Percentiles rank a stretch among this genome's conserved stretches.
phyloP scores from a whole-genome alignment of 2,888 invertebrate species.

The Alloscopus bannaensis region DNA sequence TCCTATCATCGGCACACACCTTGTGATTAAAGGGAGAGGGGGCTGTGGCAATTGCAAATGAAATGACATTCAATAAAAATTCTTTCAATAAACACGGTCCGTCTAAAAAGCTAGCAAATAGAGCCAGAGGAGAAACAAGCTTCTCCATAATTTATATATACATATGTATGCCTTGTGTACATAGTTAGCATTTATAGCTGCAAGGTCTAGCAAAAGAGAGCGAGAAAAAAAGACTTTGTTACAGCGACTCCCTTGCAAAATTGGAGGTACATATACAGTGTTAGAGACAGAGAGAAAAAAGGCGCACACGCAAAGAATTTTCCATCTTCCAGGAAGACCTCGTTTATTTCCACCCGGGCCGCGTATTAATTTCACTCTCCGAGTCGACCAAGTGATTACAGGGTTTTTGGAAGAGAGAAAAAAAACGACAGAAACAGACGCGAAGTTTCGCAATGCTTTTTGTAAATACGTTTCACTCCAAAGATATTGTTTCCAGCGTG shows the following conservation, averaged over 20 bases:
- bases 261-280: neutral
- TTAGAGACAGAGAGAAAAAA: neutral
- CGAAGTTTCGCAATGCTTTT: neutral
- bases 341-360: slow-evolving; percentile 31
- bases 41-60: neutral
- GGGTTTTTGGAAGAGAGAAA: neutral
- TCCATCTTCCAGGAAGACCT: slow-evolving; percentile 53
- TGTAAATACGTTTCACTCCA: neutral
- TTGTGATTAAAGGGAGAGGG: neutral
- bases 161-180: neutral
- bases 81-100: neutral
- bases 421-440: neutral
- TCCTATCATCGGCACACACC: slow-evolving; percentile 1
- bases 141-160: neutral
- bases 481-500: neutral
- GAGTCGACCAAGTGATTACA: slow-evolving; percentile 21
- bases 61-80: slow-evolving; percentile 36
- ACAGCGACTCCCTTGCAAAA: neutral
- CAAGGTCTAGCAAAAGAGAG: neutral
- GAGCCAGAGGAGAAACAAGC: neutral
- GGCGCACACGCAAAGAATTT: slow-evolving; percentile 21
- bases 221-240: neutral
- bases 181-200: neutral
- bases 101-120: neutral
- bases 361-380: slow-evolving; percentile 12